Base-by-base conservation (phyloP, 2,888 invertebrate species). In the Eledone cirrhosa region DNA sequence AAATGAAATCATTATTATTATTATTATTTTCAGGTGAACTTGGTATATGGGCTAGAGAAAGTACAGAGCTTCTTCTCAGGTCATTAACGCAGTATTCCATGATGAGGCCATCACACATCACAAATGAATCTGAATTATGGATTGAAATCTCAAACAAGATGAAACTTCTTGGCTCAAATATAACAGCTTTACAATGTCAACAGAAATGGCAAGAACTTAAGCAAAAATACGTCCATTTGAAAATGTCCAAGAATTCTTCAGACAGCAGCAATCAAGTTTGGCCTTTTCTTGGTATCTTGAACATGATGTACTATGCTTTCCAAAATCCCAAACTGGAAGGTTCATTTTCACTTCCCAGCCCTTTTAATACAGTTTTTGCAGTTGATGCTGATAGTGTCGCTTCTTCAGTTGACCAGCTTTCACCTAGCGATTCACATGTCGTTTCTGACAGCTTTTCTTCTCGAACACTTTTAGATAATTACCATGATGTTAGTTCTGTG, bases 301-400 rank as follows among this genome's bases (percentile, higher is more conserved):
- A 72, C 41, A 72, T 72, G 72, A 33, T 72, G n/a, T 33, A 72
- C 41, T 41, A 72, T 14, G 72, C 72, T 72, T 72, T 72, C 33
- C 72, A 72, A 24, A 72, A 22, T 13, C 41, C 41, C 7, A 33
- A 13, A 3, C n/a, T 3, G 13, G 33, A 72, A 5, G 41, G 11
- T 8, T 41, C 31, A 41, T 41, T 31, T 31, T 41, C 27, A 13
- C 72, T n/a, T 22, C 31, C 22, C 19, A 41, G 31, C 31, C 72
- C 72, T 2, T 72, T 72, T 29, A 19, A 31, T 72, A 31, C 72
- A 41, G 41, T 72, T 33, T 72, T 72, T 41, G 41, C 33, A 5
- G 19, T n/a, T 41, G n/a, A n/a, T 11, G 72, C n/a, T 1, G n/a
- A 13, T 33, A n/a, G 31, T 11, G 41, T 1, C 41, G 31, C 29